Conservation (phyloP, 2,113 vertebrate genomes). For the Aegithalos caudatus region DNA sequence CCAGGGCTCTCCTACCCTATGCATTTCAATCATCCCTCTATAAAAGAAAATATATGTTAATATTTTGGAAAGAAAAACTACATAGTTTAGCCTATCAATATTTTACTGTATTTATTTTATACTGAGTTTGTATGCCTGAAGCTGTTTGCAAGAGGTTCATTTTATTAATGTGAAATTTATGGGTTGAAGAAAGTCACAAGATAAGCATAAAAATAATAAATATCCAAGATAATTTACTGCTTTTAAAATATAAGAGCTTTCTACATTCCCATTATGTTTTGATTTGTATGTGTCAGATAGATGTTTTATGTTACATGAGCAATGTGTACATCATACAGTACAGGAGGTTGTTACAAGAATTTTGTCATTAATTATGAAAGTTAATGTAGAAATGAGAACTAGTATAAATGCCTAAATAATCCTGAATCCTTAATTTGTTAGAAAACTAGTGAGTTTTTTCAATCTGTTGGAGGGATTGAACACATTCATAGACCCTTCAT, state of each 20-base stretch:
- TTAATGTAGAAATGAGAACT: not conserved
- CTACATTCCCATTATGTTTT: not conserved
- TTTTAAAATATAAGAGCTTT: slow-evolving; percentile 4
- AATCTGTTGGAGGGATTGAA: not conserved
- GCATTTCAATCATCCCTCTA: not conserved
- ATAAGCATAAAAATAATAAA: not conserved
- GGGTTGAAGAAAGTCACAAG: not conserved
- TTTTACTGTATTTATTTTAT: slow-evolving; percentile 19
- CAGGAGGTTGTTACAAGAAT: slow-evolving; percentile 7
- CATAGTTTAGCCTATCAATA: not conserved
- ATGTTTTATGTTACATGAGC: not conserved
- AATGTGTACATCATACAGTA: not conserved
- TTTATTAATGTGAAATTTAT: not conserved
- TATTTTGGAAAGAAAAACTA: not conserved
- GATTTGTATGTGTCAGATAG: slow-evolving; percentile 20
- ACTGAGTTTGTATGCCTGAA: not conserved
- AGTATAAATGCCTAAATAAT: not conserved
- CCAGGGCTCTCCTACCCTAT: not conserved
- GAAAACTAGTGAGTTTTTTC: not conserved
- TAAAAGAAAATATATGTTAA: not conserved
- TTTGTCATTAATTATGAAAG: slow-evolving; percentile 32
- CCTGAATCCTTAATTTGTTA: not conserved
- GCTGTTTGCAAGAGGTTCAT: not conserved
- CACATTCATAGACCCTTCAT: not conserved
- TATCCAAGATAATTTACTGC: not conserved